Conservation (phyloP, 2,888 invertebrate genomes). For the Eristalinus sepulchralis region DNA sequence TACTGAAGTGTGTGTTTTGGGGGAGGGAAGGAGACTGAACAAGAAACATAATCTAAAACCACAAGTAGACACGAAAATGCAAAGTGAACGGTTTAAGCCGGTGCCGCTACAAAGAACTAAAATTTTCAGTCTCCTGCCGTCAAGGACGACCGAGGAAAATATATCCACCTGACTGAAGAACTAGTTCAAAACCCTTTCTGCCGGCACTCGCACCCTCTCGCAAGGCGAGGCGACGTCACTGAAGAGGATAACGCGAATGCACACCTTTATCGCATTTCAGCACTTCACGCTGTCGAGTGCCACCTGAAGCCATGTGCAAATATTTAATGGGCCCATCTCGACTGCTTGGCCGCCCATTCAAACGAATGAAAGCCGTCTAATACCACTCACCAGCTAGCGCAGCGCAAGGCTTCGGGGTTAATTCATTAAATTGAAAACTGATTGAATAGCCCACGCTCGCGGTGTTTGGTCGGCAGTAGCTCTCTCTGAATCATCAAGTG, state of each 20-base stretch:
- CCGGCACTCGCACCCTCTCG: slow-evolving; percentile 19
- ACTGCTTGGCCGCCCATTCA: slow-evolving; percentile 22
- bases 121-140: slow-evolving; percentile 52
- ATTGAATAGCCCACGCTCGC: not conserved
- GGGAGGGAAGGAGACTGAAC: not conserved
- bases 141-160: slow-evolving; percentile 57
- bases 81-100: slow-evolving; percentile 50
- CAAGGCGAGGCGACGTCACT: not conserved
- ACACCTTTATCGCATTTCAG: slow-evolving; percentile 46
- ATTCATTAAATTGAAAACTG: slow-evolving; percentile 25
- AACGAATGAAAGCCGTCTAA: slow-evolving; percentile 15
- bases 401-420: not conserved
- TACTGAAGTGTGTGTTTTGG: no score
- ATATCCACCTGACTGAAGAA: slow-evolving; percentile 65
- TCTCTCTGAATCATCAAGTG: not conserved
- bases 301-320: slow-evolving; percentile 47
- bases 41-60: slow-evolving; percentile 38
- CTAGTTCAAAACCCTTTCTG: slow-evolving; percentile 68
- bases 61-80: slow-evolving; percentile 61
- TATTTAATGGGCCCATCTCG: slow-evolving; percentile 59
- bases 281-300: slow-evolving; percentile 19
- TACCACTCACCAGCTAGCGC: not conserved
- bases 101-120: slow-evolving; percentile 30
- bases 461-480: not conserved
- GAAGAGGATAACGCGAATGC: slow-evolving; percentile 34